Conservation (phyloP, 2,888 invertebrate genomes). For the Ichneumoninae sp. region DNA sequence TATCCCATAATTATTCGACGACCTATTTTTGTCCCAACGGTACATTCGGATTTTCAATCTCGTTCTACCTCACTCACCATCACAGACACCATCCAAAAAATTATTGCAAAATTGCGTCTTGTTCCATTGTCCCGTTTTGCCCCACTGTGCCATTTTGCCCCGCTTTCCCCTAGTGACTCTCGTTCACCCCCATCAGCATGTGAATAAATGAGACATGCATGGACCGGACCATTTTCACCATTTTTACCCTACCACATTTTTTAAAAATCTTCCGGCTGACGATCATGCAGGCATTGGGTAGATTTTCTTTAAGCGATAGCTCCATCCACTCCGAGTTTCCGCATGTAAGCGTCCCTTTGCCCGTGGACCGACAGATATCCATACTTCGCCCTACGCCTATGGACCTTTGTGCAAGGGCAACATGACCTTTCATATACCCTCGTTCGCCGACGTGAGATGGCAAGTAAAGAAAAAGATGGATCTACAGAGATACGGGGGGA, state of each 20-base stretch:
- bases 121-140: no score
- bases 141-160: no score
- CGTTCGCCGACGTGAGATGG: background rate
- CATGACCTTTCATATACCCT: constrained; percentile 29
- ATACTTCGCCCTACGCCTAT: constrained; percentile 15
- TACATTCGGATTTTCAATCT: no score
- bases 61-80: no score
- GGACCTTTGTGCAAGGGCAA: constrained; percentile 36
- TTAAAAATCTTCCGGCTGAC: background rate
- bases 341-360: background rate
- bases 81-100: no score
- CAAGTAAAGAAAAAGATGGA: constrained; percentile 26
- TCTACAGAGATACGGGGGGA: constrained; percentile 15
- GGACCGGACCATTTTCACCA: no score
- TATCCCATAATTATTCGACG: no score
- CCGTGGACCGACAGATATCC: constrained; percentile 25
- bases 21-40: no score
- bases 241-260: background rate
- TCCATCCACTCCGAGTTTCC: background rate
- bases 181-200: no score
- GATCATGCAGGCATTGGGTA: background rate
- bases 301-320: background rate
- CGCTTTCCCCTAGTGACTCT: no score
- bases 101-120: no score
- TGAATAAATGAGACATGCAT: no score